These are phyloP conservation scores for Hypsibius dujardini DNA, from an alignment of 1,140 invertebrate species.

Conservation along the genomic window DNA sequence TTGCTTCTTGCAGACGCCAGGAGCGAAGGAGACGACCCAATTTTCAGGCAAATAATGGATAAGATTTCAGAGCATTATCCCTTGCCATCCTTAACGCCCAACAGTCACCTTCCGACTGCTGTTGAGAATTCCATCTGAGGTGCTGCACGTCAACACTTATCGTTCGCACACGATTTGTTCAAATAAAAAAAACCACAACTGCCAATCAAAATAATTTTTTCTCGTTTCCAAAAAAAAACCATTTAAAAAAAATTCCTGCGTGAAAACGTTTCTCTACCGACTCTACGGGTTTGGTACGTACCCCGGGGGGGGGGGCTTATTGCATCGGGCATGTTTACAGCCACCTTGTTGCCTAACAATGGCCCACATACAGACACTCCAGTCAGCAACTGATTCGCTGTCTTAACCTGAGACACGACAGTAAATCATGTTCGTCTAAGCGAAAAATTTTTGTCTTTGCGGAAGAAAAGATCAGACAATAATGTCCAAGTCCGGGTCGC, in stretches of 20 bases:
- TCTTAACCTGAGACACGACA: not conserved
- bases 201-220: not conserved
- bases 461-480: not conserved
- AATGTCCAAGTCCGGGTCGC: not conserved
- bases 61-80: conserved; percentile 6
- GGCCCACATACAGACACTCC: not conserved
- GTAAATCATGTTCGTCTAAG: not conserved
- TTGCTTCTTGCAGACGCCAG: not conserved
- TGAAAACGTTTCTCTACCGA: not conserved
- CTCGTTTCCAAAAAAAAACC: not conserved
- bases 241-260: not conserved
- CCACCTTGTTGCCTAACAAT: not conserved
- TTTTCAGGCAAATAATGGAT: not conserved
- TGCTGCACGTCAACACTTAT: no score
- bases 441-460: not conserved
- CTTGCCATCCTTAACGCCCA: not conserved
- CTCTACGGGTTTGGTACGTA: not conserved
- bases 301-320: not conserved
- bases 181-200: not conserved
- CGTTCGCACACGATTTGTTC: no score
- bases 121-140: no score
- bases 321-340: not conserved
- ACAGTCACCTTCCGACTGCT: no score
- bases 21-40: not conserved
- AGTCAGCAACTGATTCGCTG: not conserved